Conservation (phyloP, 2,113 vertebrate genomes). For the Tragulus kanchil region DNA sequence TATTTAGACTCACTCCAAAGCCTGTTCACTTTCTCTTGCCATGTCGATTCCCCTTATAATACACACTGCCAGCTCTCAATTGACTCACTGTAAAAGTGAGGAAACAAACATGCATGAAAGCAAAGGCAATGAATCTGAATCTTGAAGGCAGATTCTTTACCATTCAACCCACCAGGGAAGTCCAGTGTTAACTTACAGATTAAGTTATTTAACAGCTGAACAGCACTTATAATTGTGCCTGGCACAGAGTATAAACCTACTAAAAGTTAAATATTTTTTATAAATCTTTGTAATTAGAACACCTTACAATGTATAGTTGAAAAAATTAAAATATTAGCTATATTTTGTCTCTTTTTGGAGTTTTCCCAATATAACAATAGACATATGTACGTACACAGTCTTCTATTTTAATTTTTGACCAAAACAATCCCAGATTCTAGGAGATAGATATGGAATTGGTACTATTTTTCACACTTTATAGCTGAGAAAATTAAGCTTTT, state of each 20-base stretch:
- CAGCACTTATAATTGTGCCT: not conserved
- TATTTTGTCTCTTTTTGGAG: not conserved
- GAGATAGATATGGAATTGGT: not conserved
- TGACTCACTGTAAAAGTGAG: not conserved
- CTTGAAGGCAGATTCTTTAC: not conserved
- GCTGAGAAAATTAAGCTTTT: constrained; percentile 19
- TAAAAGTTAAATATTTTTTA: not conserved
- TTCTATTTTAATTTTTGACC: not conserved
- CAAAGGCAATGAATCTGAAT: not conserved
- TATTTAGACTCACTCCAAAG: constrained; percentile 10
- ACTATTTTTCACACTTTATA: not conserved
- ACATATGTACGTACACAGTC: not conserved
- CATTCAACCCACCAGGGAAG: not conserved
- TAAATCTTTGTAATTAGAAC: not conserved
- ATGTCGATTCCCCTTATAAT: not conserved
- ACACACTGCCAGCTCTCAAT: not conserved
- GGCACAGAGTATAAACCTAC: not conserved
- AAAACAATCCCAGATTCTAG: not conserved
- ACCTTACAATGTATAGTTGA: not conserved
- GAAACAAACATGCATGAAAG: not conserved
- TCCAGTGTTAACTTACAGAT: not conserved
- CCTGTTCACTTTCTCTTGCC: not conserved
- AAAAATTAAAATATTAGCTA: not conserved
- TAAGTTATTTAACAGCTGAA: not conserved
- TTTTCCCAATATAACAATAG: not conserved